Conservation (phyloP, 2,113 vertebrate genomes). For the Amphiprion ocellaris region DNA sequence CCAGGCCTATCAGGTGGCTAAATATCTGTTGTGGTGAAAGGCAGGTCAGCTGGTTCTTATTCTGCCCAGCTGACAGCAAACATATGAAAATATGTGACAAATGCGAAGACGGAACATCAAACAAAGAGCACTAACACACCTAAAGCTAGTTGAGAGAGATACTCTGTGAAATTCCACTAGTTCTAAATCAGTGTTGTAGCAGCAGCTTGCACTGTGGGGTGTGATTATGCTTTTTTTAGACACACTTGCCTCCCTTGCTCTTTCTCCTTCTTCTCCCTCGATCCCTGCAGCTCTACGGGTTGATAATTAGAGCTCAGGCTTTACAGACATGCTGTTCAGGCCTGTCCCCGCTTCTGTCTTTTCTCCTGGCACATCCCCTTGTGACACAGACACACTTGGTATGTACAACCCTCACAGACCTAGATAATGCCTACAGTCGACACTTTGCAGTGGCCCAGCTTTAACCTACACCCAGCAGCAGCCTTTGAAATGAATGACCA, state of each 20-base stretch:
- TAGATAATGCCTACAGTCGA: slow-evolving; percentile 16
- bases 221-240: slow-evolving; percentile 65
- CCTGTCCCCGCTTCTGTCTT: slow-evolving; percentile 22
- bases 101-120: not conserved
- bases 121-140: not conserved
- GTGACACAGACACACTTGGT: slow-evolving; percentile 40
- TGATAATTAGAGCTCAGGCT: slow-evolving; percentile 62
- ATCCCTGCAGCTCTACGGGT: slow-evolving; percentile 36
- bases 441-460: not conserved
- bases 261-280: slow-evolving; percentile 14
- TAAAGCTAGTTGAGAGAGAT: slow-evolving; percentile 6
- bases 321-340: slow-evolving; percentile 34
- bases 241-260: slow-evolving; percentile 6
- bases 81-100: not conserved
- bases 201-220: slow-evolving; percentile 50
- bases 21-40: not conserved
- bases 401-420: slow-evolving; percentile 18
- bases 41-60: not conserved
- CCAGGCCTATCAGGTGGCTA: not conserved
- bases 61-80: slow-evolving; percentile 4
- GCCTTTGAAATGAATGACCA: slow-evolving; percentile 2
- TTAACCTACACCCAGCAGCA: not conserved
- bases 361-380: slow-evolving; percentile 31
- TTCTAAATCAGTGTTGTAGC: slow-evolving; percentile 47
- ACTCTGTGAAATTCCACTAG: slow-evolving; percentile 45